Evolutionary conservation across 2,113 vertebrate species (phyloP).

Genomic region (Labrus mixtus): DNA sequence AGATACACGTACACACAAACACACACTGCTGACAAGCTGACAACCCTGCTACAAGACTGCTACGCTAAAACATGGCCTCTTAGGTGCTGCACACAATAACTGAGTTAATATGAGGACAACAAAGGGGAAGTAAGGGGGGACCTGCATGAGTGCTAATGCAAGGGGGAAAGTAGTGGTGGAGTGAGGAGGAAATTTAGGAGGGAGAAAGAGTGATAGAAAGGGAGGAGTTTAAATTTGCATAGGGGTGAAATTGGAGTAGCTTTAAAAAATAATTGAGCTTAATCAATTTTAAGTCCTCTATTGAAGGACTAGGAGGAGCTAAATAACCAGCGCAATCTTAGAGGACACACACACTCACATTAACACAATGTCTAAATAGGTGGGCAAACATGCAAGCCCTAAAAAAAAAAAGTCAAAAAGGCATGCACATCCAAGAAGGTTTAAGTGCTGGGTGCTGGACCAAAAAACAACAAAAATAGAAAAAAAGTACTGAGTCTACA

Average conservation of each 20-base stretch:
- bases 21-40: slow-evolving; percentile 45
- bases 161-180: too few species aligned
- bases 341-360: not conserved
- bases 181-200: slow-evolving; percentile 3
- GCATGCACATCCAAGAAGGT: too few species aligned
- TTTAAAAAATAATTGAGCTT: slow-evolving; percentile 77
- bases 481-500: too few species aligned
- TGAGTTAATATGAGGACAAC: slow-evolving; percentile 32
- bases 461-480: too few species aligned
- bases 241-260: slow-evolving; percentile 71
- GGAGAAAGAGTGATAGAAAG: slow-evolving; percentile 27
- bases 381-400: slow-evolving; percentile 6
- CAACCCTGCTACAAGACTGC: slow-evolving; percentile 52
- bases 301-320: slow-evolving; percentile 65
- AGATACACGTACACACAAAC: not conserved
- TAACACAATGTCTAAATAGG: too few species aligned
- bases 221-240: slow-evolving; percentile 70
- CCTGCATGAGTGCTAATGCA: not conserved
- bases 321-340: slow-evolving; percentile 53
- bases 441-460: too few species aligned
- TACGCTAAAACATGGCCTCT: slow-evolving; percentile 44
- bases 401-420: too few species aligned
- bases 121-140: not conserved
- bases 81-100: slow-evolving; percentile 36
- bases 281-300: slow-evolving; percentile 79